These are phyloP conservation scores for Eristalinus sepulchralis DNA, from an alignment of 2,888 invertebrate species.

Conservation along the genomic window DNA sequence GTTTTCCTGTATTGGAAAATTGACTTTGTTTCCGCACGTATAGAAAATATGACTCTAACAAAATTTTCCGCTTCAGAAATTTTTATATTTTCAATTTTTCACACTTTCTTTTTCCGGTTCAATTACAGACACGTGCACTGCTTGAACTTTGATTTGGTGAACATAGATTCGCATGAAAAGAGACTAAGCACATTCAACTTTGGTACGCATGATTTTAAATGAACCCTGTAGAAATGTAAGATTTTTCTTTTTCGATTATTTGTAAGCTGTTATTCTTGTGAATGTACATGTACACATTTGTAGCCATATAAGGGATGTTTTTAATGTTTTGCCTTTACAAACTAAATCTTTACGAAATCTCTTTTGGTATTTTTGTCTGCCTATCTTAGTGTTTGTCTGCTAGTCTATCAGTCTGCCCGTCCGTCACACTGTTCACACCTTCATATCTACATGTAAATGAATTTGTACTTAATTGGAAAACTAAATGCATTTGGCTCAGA, in stretches of 20 bases:
- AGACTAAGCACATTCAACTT: background rate
- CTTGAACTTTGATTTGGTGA: conserved; percentile 49
- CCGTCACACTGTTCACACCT: too few relatives aligned
- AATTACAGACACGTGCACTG: conserved; percentile 66
- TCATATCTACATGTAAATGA: too few relatives aligned
- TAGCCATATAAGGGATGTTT: too few relatives aligned
- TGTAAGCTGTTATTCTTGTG: too few relatives aligned
- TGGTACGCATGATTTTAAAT: background rate
- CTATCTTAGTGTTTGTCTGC: too few relatives aligned
- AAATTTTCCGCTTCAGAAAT: conserved; percentile 49
- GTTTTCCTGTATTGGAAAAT: conserved; percentile 24
- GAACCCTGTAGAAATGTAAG: background rate
- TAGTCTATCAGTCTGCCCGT: too few relatives aligned
- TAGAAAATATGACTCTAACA: conserved; percentile 37
- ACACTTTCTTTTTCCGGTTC: conserved; percentile 67
- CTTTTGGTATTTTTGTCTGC: too few relatives aligned
- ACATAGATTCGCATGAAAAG: background rate
- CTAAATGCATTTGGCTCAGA: too few relatives aligned
- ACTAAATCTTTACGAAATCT: too few relatives aligned
- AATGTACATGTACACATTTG: too few relatives aligned
- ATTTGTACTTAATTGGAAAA: too few relatives aligned
- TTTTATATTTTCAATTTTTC: conserved; percentile 69
- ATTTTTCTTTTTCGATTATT: background rate
- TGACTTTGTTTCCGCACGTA: conserved; percentile 67
- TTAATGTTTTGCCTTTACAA: too few relatives aligned